Evolutionary conservation across 2,797 vertebrate genomes (phyloP).

Genomic region (Huso huso): DNA sequence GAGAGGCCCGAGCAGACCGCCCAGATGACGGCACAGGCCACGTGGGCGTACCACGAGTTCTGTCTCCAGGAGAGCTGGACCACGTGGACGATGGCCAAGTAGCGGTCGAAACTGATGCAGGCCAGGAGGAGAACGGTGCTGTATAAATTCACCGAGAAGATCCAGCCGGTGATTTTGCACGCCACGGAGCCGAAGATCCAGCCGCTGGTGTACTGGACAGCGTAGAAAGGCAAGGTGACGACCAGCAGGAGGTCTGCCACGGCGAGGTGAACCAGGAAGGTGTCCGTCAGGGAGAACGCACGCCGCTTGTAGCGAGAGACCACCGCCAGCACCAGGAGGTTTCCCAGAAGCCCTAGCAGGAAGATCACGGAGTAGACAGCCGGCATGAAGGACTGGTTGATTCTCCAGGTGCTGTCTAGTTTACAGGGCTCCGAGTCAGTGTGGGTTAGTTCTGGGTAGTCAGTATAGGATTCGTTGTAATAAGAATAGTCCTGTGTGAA

Average conservation of each 20-base stretch:
- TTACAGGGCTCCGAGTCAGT: conserved; percentile 30
- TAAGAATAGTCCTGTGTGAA: not conserved
- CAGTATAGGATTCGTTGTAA: rapidly evolving
- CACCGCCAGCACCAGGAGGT: conserved; percentile 61
- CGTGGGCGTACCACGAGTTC: conserved; percentile 52
- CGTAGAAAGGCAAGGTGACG: conserved; percentile 61
- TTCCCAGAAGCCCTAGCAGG: conserved; percentile 58
- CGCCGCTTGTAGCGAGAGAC: conserved; percentile 55
- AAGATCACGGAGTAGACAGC: conserved; percentile 58
- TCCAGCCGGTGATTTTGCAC: conserved; percentile 64
- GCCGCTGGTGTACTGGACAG: conserved; percentile 43
- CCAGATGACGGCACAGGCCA: conserved; percentile 61
- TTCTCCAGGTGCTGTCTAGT: conserved; percentile 32
- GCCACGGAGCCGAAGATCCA: conserved; percentile 53
- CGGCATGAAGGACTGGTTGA: conserved; percentile 47
- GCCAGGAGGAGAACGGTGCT: conserved; percentile 70
- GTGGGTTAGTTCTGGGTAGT: rapidly evolving
- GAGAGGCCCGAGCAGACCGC: conserved; percentile 48
- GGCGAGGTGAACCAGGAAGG: conserved; percentile 68
- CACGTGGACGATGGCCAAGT: conserved; percentile 68
- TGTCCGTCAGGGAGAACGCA: conserved; percentile 58
- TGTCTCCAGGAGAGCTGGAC: conserved; percentile 55
- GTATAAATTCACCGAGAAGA: conserved; percentile 69
- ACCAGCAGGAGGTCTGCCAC: conserved; percentile 68
- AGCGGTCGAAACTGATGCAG: conserved; percentile 74